phyloP scores from a whole-genome alignment of 2,888 invertebrate genomes.

The Villa cingulata region DNA sequence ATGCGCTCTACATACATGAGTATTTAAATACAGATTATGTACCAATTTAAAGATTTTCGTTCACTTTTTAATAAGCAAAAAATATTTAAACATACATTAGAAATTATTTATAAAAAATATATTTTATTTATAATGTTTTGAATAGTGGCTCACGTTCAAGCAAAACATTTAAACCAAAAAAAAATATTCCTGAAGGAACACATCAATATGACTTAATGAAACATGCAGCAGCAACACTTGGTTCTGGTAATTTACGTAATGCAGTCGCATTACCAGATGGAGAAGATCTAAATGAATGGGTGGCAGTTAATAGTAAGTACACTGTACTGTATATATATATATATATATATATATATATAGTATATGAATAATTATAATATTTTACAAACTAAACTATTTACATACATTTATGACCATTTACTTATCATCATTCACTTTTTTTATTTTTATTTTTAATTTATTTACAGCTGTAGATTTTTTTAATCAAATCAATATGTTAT shows the following conservation, averaged over 20 bases:
- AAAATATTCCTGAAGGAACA: slow-evolving; percentile 96
- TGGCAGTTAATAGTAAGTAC: slow-evolving; percentile 94
- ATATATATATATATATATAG: not conserved
- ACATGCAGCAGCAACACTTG: slow-evolving; percentile 95
- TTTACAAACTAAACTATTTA: too few species aligned
- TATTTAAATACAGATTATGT: too few species aligned
- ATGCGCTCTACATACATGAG: too few species aligned
- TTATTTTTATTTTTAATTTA: slow-evolving; percentile 2
- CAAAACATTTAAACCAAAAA: slow-evolving; percentile 97
- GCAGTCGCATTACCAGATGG: slow-evolving; percentile 97
- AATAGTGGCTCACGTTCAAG: slow-evolving; percentile 55
- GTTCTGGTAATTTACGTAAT: slow-evolving; percentile 88
- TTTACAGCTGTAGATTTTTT: slow-evolving; percentile 92
- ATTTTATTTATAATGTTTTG: not conserved
- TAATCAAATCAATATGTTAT: slow-evolving; percentile 99
- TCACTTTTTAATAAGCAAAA: too few species aligned
- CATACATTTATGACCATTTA: too few species aligned
- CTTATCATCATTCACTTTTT: too few species aligned
- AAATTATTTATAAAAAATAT: too few species aligned
- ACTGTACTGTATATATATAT: not conserved
- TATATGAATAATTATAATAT: too few species aligned
- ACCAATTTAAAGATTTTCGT: too few species aligned
- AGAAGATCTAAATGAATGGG: slow-evolving; percentile 99
- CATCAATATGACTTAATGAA: slow-evolving; percentile 99
- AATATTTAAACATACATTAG: too few species aligned